Evolutionary conservation across 1,140 invertebrate species (phyloP), one percentile per base, ranked within the genome.

Genomic region (Zaprionus davidi): DNA sequence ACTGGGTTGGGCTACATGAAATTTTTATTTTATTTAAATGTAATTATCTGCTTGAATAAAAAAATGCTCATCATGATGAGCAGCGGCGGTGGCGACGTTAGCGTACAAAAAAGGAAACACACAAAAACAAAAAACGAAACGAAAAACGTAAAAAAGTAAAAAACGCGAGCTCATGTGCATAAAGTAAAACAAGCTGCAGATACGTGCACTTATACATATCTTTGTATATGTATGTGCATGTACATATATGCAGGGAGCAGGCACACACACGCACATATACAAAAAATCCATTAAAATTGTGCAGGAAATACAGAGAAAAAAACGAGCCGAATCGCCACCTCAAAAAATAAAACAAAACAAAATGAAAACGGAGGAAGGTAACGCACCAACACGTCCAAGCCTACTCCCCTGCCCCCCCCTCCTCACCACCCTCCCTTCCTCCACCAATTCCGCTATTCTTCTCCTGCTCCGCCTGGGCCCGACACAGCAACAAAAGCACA

Each of bases 1-100:
- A 9, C 51, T 63, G 64, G 69, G 69, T 76, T 68, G 76, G 56
- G 74, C 84, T 69, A 82, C 86, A 90, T 90, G 80, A 85, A 90
- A 90, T 90, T 90, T 90, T 90, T 90, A 90, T 90, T 90, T 90
- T 90, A 90, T 90, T 90, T 90, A 90, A 90, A 90, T 90, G 86
- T 90, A 90, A 90, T 90, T 90, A 90, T 90, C 86, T 90, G 86
- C 86, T 83, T 86, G 86, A 90, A 86, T 79, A 90, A 81, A 90
- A 90, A 90, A 90, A 86, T 86, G 71, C 82, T 90, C 86, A 90
- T 90, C 86, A 90, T 79, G 86, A 90, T 85, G 85, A 90, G 79
- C 82, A 69, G 56, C 77, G 49, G 60, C 58, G 31, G 4, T 26
- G 24, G 24, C 63, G 36, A 65, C 56, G 46, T 20, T 46, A 59